Evolutionary conservation across 2,113 vertebrate genomes (phyloP).

Genomic region (Terrapene triunguis): DNA sequence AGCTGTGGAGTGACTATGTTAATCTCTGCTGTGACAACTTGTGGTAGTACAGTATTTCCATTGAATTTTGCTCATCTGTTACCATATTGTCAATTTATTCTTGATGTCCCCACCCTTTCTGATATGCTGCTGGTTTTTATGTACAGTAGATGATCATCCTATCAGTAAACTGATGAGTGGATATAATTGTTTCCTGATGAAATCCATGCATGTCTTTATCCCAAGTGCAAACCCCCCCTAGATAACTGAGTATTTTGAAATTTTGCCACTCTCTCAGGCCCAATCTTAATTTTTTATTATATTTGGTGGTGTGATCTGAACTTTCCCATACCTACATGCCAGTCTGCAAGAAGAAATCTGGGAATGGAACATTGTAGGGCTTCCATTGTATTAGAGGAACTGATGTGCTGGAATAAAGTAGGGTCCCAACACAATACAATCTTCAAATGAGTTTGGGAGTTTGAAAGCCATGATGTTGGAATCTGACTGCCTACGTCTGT

Average conservation of each 20-base stretch:
- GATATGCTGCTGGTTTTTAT: not conserved
- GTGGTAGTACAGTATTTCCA: not conserved
- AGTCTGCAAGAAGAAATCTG: not conserved
- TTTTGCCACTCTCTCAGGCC: not conserved
- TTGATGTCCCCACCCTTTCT: not conserved
- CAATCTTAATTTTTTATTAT: not conserved
- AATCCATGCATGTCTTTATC: not conserved
- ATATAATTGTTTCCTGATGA: not conserved
- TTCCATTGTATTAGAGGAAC: not conserved
- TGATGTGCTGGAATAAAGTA: not conserved
- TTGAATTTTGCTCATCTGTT: not conserved
- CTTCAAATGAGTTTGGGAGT: not conserved
- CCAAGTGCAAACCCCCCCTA: not conserved
- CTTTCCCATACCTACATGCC: not conserved
- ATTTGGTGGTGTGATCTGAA: not conserved
- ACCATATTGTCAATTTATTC: not conserved
- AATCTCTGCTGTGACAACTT: not conserved
- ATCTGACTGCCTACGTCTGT: not conserved
- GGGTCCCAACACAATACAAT: not conserved
- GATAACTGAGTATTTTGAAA: not conserved
- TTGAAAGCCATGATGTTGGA: too few relatives aligned
- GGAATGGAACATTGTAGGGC: not conserved
- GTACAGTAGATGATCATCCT: not conserved
- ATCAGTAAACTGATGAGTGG: not conserved
- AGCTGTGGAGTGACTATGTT: not conserved